Evolutionary conservation across 1,140 invertebrate genomes (phyloP), one percentile per base, ranked within the genome.

Genomic region (Drosophila rufa): DNA sequence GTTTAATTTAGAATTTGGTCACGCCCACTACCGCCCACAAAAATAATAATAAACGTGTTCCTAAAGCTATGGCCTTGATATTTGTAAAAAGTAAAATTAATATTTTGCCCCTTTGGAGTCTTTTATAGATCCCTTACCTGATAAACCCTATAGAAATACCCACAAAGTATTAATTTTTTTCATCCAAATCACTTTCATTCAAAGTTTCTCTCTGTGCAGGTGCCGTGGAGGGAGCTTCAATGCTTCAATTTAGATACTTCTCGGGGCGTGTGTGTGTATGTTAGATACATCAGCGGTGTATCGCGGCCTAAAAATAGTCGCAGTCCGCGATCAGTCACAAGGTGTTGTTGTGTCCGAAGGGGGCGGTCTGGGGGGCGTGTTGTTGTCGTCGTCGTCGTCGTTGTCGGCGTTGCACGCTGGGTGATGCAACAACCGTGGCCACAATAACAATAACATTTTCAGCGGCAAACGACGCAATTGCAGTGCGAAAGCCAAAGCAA

Each of bases 371-470:
- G 30, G 53, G 65, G 30, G 60, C 56, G 65, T 56, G 43, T 79
- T 75, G 75, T 78, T 81, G 70, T 77, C 81, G 79, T 75, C 79
- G 77, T 71, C 66, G 19, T 25, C 3, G 22, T 25, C 22, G 22
- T 25, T 25, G 22, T 25, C 22, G 67, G 19, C 64, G 57, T 61
- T 59, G 64, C 66, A 76, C 56, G 66, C 42, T 75, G 84, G 84
- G 79, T 87, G 84, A 87, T 87, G 83, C 83, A 89, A 84, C 84
- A 81, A 80, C 80, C 73, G 70, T 65, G 70, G 47, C 53, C 68
- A 42, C 74, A 66, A 61, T 51, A 66, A 62, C 47, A 68, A 51
- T 58, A 80, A 55, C 46, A 61, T 40, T 33, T 25, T 45, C 43
- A 56, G 48, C 43, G 51, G 46, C 58, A 55, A 86, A 80, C 80